These are phyloP conservation scores for Bagarius yarrelli DNA, from an alignment of 2,113 vertebrate genomes.

Conservation along the genomic window DNA sequence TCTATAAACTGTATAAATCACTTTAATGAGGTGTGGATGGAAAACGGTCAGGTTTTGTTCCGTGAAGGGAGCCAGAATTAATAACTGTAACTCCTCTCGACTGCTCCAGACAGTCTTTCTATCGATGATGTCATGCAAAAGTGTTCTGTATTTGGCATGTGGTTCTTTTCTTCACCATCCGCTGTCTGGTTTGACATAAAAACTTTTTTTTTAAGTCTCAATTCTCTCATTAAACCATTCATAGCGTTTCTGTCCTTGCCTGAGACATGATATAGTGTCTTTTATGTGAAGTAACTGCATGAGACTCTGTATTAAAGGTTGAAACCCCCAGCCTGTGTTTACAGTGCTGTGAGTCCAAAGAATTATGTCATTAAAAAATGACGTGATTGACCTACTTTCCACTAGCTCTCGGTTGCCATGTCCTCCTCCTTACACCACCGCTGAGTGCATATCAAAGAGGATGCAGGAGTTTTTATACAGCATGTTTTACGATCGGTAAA, in stretches of 20 bases:
- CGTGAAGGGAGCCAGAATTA: not conserved
- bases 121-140: constrained; percentile 26
- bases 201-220: not conserved
- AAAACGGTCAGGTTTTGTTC: not conserved
- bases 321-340: not conserved
- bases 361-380: constrained; percentile 18
- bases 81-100: not conserved
- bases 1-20: constrained; percentile 14
- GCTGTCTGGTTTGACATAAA: not conserved
- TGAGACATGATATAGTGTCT: not conserved
- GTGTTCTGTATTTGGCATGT: constrained; percentile 13
- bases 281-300: not conserved
- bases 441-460: not conserved
- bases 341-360: constrained; percentile 3
- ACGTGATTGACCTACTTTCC: constrained; percentile 21
- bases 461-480: constrained; percentile 2
- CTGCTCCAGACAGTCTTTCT: constrained; percentile 4
- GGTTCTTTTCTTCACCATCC: not conserved
- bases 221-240: constrained; percentile 5
- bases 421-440: not conserved
- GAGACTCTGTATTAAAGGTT: not conserved
- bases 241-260: not conserved
- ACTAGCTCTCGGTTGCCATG: not conserved
- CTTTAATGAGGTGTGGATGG: constrained; percentile 16
- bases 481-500: not conserved